These are phyloP conservation scores for Mamestra configurata DNA, from an alignment of 1,140 invertebrate species.

Conservation along the genomic window DNA sequence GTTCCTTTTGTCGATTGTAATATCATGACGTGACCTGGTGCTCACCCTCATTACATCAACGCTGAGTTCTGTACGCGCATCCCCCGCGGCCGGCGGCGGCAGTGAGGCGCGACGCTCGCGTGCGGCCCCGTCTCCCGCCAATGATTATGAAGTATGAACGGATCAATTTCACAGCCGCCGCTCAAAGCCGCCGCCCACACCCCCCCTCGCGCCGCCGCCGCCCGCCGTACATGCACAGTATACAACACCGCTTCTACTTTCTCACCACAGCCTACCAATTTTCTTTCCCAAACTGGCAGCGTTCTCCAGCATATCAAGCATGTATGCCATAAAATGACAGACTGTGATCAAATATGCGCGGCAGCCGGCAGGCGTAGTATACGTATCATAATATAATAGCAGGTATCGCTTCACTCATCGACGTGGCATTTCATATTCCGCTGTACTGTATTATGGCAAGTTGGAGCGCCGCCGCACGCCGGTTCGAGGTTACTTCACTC, in stretches of 20 bases:
- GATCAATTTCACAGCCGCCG: constrained; percentile 76
- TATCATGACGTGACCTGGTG: not conserved
- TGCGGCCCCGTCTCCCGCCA: constrained; percentile 50
- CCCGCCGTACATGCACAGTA: constrained; percentile 28
- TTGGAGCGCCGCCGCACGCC: constrained; percentile 1
- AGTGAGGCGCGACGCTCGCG: constrained; percentile 31
- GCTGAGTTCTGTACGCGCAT: not conserved
- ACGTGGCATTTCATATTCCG: constrained; percentile 43
- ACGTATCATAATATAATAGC: constrained; percentile 48
- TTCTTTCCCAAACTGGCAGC: not conserved
- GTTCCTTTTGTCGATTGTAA: not conserved
- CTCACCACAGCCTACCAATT: constrained; percentile 54
- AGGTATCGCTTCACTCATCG: constrained; percentile 52
- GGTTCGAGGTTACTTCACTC: constrained; percentile 68
- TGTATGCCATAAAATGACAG: constrained; percentile 12
- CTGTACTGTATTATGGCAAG: constrained; percentile 38
- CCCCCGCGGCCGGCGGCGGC: not conserved
- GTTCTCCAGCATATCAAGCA: not conserved
- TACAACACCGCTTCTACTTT: not conserved
- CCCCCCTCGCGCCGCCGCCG: not conserved
- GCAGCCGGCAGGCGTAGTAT: not conserved
- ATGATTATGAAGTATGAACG: constrained; percentile 75
- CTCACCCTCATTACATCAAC: not conserved
- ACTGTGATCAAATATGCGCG: constrained; percentile 51
- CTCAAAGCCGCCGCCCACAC: constrained; percentile 61